Conservation (phyloP, 2,797 vertebrate genomes). For the Siniperca scherzeri region DNA sequence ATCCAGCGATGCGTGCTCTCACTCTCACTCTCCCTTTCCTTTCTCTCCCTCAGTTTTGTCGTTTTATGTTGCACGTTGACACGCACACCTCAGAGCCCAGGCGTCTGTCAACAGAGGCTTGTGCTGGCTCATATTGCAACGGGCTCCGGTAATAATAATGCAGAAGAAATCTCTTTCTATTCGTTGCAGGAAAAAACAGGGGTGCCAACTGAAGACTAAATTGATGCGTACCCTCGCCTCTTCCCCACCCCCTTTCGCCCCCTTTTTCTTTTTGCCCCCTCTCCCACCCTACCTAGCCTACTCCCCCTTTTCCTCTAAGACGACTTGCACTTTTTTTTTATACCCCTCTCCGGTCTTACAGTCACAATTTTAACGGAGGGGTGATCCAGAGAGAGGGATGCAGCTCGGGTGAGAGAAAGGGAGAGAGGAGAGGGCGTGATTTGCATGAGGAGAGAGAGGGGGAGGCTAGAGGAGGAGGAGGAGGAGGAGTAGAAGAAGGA, state of each 20-base stretch:
- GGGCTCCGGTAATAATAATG: constrained; percentile 80
- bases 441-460: constrained; percentile 84
- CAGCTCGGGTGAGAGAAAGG: constrained; percentile 82
- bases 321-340: constrained; percentile 85
- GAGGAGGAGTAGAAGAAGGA: constrained; percentile 52
- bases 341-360: constrained; percentile 77
- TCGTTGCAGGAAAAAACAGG: constrained; percentile 81
- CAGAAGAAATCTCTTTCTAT: constrained; percentile 77
- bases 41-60: constrained; percentile 73
- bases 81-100: constrained; percentile 75
- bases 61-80: constrained; percentile 85
- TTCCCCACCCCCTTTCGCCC: constrained; percentile 82
- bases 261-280: constrained; percentile 61
- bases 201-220: constrained; percentile 88
- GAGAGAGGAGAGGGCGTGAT: constrained; percentile 85
- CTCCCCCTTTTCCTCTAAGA: constrained; percentile 83
- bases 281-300: constrained; percentile 62
- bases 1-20: constrained; percentile 87
- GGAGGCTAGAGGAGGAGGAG: constrained; percentile 46
- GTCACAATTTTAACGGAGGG: constrained; percentile 82
- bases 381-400: constrained; percentile 80
- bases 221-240: constrained; percentile 88
- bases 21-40: constrained; percentile 71
- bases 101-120: constrained; percentile 76
- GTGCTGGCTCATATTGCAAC: constrained; percentile 82